Evolutionary conservation across 2,797 vertebrate genomes (phyloP).

Genomic region (Pipistrellus pygmaeus): DNA sequence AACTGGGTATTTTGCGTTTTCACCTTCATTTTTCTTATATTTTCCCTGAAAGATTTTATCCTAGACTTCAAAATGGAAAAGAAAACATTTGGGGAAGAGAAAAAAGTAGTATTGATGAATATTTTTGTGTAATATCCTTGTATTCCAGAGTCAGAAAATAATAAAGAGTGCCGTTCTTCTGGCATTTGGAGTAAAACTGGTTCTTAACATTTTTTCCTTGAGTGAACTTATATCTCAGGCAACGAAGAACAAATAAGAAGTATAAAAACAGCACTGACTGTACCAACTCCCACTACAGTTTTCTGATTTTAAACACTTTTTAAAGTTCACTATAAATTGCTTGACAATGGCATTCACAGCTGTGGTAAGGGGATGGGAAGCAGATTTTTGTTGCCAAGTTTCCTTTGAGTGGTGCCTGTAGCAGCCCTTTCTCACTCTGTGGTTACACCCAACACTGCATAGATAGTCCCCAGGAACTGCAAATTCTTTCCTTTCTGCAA

Average conservation of each 20-base stretch:
- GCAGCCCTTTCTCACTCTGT: slow-evolving; percentile 41
- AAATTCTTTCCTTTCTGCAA: slow-evolving; percentile 74
- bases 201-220: slow-evolving; percentile 52
- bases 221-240: slow-evolving; percentile 64
- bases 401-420: slow-evolving; percentile 44
- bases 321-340: slow-evolving; percentile 64
- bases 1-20: background rate
- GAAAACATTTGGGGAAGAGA: slow-evolving; percentile 1
- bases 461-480: slow-evolving; percentile 63
- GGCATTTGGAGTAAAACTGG: slow-evolving; percentile 47
- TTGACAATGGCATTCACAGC: slow-evolving; percentile 76
- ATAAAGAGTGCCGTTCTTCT: slow-evolving; percentile 4
- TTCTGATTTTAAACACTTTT: slow-evolving; percentile 76
- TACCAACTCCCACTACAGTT: slow-evolving; percentile 62
- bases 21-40: slow-evolving; percentile 6
- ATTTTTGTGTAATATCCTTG: slow-evolving; percentile 47
- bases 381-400: slow-evolving; percentile 71
- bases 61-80: slow-evolving; percentile 33
- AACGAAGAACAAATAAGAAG: slow-evolving; percentile 65
- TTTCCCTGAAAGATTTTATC: background rate
- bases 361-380: slow-evolving; percentile 65
- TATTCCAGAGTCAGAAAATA: slow-evolving; percentile 29
- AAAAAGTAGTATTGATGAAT: background rate
- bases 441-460: slow-evolving; percentile 58
- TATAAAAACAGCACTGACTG: slow-evolving; percentile 52